Percentiles rank a stretch among this genome's conserved stretches.
phyloP scores from a whole-genome alignment of 2,113 vertebrate species.

The Ptilorrhoa leucosticta region DNA sequence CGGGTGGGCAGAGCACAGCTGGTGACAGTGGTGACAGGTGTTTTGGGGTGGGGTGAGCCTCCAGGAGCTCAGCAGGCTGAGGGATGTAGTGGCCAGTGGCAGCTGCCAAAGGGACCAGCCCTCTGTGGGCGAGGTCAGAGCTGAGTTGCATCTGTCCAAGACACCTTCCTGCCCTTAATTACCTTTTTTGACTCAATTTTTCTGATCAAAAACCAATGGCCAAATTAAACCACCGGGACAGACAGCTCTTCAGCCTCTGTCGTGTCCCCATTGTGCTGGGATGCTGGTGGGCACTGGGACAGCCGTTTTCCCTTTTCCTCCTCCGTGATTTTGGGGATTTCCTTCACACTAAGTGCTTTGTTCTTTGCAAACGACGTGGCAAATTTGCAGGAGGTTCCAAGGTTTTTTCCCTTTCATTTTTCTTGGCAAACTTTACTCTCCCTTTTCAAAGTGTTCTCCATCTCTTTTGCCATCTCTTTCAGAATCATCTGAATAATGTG shows the following conservation, averaged over 20 bases:
- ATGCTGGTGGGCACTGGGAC: neutral
- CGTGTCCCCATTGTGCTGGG: neutral
- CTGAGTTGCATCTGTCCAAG: neutral
- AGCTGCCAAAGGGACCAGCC: neutral
- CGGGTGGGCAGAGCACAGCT: neutral
- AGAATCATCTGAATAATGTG: neutral
- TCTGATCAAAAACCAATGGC: neutral
- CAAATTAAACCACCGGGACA: neutral
- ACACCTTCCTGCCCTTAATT: neutral
- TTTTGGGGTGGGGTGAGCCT: neutral
- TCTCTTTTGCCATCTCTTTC: constrained; percentile 40
- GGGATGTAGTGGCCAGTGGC: accelerated
- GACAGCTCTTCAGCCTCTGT: neutral
- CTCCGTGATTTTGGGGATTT: neutral
- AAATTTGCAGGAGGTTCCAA: neutral
- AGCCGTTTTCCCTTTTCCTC: neutral
- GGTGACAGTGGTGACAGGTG: neutral
- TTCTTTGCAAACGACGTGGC: neutral
- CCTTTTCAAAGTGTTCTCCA: constrained; percentile 59
- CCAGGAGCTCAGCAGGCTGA: neutral
- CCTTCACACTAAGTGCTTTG: neutral
- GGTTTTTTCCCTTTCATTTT: neutral
- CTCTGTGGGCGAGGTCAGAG: neutral
- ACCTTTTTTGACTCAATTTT: neutral
- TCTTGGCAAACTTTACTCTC: constrained; percentile 57